Evolutionary conservation across 2,797 vertebrate genomes (phyloP), one percentile per base, ranked within the genome.

Genomic region (Diceros bicornis): DNA sequence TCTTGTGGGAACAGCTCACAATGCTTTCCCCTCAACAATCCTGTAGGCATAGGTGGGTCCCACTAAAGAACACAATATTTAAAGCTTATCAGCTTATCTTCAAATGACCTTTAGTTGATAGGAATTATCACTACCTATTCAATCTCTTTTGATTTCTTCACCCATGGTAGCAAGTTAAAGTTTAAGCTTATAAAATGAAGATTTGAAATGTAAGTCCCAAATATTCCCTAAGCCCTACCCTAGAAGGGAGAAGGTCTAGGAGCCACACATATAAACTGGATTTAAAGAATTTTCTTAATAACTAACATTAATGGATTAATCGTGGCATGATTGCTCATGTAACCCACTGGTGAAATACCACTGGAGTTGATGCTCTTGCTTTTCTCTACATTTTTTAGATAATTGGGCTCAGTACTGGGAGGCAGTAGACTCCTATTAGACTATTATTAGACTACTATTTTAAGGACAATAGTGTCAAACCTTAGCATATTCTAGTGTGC

Each of bases 341-440:
- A 68, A 61, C 16, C 64, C 50, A 62, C 1, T 52, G 29, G 11
- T 71, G 23, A 94, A 90, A 88, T 55, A 84, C 6, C 47, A 41
- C 41, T 41, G 41, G 41, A 0, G 3, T 2, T 32, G 9, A 20
- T 59, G 13, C 55, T 61, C 2, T 8, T 88, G 6, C 16, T 61
- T 95, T 44, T 62, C 62, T 92, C n/a, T 55, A 21, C 18, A 62
- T 82, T 96, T 95, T 90, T 84, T 59, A 84, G 69, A 81, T 79
- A 77, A 50, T 44, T 74, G 25, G 25, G 11, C 8, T 89, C 32
- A 44, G 29, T 14, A n/a, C 16, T 79, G 57, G 25, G 52, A 75
- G 10, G 11, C 9, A 55, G 27, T 32, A 85, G 25, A 41, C 34
- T 62, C 6, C 7, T 71, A 50, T 44, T 69, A 81, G 13, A 55